These are phyloP conservation scores for Antigone vipio DNA, from an alignment of 2,113 vertebrate genomes.

Conservation along the genomic window DNA sequence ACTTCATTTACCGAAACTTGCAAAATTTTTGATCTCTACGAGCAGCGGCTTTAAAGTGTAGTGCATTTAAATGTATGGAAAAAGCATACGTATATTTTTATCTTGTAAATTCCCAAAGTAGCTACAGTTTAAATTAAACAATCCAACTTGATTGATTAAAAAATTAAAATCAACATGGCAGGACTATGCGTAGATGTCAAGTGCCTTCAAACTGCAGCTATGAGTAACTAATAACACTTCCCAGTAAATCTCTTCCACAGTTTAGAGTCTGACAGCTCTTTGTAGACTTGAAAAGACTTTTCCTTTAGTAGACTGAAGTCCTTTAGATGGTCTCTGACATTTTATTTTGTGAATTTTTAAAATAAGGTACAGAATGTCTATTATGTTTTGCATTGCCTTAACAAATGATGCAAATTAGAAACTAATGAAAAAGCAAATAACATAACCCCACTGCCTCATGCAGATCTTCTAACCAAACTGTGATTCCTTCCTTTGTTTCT, in stretches of 20 bases:
- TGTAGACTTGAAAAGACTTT: constrained; percentile 2
- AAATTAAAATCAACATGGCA: constrained; percentile 25
- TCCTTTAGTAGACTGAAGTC: neutral
- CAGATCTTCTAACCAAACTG: neutral
- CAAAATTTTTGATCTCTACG: neutral
- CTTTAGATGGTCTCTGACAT: neutral
- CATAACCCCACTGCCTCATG: neutral
- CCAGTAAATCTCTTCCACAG: neutral
- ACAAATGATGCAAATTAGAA: neutral
- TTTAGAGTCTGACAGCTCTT: constrained; percentile 13
- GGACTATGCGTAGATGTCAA: neutral
- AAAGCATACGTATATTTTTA: neutral
- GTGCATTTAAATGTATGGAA: neutral
- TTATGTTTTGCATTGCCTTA: neutral
- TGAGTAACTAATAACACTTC: constrained; percentile 16
- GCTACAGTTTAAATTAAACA: constrained; percentile 24
- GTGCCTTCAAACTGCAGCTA: neutral
- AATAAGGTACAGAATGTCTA: neutral
- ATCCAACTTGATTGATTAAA: constrained; percentile 24
- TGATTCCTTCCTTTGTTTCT: constrained; percentile 19
- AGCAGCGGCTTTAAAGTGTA: neutral
- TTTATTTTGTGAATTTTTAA: neutral
- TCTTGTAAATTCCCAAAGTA: neutral
- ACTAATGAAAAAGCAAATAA: neutral
- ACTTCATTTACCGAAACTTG: neutral